Percentiles rank a stretch among this genome's conserved stretches.
These are phyloP conservation scores for Novumbra hubbsi DNA, from an alignment of 2,797 vertebrate genomes.

Conservation along the genomic window DNA sequence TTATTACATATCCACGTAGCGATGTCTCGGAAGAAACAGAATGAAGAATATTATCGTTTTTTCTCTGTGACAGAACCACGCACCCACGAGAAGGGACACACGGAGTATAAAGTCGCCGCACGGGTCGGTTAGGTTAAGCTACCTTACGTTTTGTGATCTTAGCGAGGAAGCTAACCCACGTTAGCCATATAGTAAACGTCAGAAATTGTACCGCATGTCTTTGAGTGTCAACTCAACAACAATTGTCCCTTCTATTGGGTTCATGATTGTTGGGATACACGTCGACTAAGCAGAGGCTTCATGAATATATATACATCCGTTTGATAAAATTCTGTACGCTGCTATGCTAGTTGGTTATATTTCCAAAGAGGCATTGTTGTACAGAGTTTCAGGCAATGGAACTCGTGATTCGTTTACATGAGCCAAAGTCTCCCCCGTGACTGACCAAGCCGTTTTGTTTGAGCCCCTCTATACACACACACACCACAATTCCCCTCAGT, in stretches of 20 bases:
- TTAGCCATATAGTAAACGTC: background rate
- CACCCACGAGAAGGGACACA: constrained; percentile 87
- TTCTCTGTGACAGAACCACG: constrained; percentile 84
- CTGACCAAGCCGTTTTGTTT: constrained; percentile 11
- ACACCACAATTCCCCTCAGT: background rate
- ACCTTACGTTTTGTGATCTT: background rate
- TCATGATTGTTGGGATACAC: too few relatives aligned
- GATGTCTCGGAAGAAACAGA: constrained; percentile 81
- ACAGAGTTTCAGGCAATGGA: background rate
- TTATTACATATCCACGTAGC: constrained; percentile 8
- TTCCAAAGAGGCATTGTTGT: background rate
- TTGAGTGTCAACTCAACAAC: too few relatives aligned
- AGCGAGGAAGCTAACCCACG: background rate
- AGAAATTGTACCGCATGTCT: too few relatives aligned
- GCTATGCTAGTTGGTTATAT: too few relatives aligned
- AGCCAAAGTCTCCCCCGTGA: constrained; percentile 38
- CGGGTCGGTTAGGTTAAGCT: constrained; percentile 71
- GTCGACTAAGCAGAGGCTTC: too few relatives aligned
- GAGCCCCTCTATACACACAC: background rate
- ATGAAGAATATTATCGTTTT: constrained; percentile 83
- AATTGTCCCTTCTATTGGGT: too few relatives aligned
- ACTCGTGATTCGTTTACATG: constrained; percentile 9
- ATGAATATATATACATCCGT: too few relatives aligned
- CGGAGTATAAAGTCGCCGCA: constrained; percentile 88
- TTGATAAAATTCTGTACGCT: too few relatives aligned